Base-by-base conservation (phyloP, 2,888 invertebrate species). In the Pseudoips prasinana region DNA sequence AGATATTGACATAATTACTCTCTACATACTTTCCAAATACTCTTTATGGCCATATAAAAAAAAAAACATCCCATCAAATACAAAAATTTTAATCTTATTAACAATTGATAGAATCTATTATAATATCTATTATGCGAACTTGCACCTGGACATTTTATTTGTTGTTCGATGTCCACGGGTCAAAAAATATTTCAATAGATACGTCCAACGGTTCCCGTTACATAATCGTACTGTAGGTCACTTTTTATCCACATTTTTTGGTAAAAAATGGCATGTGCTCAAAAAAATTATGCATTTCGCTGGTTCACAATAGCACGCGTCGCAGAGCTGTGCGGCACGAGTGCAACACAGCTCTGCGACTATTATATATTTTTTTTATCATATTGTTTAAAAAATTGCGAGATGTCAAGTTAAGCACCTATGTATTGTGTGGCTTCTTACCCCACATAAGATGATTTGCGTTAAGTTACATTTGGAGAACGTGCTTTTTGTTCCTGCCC, bases 231-330 rank as follows among this genome's bases (percentile, higher is more conserved):
- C 68, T 67, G 55, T 76, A 78, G 87, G 85, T 87, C 86, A 87
- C 68, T 81, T 84, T 87, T 83, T 79, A 72, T 62, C 35, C 29
- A 55, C 35, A 58, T 68, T 73, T 75, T 75, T 73, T 47, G 46
- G 36, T 61, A 80, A 85, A 85, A 82, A 70, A 64, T 61, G 76
- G 75, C 88, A 84, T 86, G 84, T 85, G 87, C 84, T 84, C 77
- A 64, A 80, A 76, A n/a, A 81, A 85, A 87, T 87, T 86, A 87
- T 85, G 83, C 83, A 88, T 82, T 76, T 77, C 73, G 75, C 48
- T 83, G 85, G 79, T 68, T 81, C 77, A 86, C 85, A 87, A 87
- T 73, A 56, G 73, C 60, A 59, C 63, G 49, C 61, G 65, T 65
- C 64, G 60, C 65, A 31, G 33, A 27, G 47, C 52, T 64, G 53